A percentile compares a stretch with the other conserved stretches of the same genome.
Evolutionary conservation across 2,797 vertebrate species (phyloP).

Genomic region (Pelodytes ibericus): DNA sequence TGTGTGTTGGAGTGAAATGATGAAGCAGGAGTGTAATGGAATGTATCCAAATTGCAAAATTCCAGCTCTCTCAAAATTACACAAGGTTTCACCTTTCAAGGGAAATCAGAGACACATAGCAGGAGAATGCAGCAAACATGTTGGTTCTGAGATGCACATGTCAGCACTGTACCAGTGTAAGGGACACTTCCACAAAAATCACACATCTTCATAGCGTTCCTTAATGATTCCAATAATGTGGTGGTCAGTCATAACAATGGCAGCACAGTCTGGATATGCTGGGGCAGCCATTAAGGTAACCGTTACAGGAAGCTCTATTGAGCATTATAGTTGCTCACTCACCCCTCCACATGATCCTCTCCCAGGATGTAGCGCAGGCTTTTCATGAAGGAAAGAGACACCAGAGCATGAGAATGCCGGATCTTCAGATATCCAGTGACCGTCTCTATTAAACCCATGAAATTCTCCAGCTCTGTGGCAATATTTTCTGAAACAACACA

Average conservation of each 20-base stretch:
- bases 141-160: too few species aligned
- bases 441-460: conserved; percentile 95
- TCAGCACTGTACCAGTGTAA: too few species aligned
- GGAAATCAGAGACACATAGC: too few species aligned
- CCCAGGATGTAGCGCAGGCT: conserved; percentile 91
- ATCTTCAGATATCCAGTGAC: conserved; percentile 96
- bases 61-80: conserved; percentile 28
- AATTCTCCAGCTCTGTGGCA: conserved; percentile 94
- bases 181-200: too few species aligned
- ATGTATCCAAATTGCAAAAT: conserved; percentile 41
- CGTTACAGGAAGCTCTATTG: too few species aligned
- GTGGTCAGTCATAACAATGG: too few species aligned
- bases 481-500: conserved; percentile 84
- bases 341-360: conserved; percentile 91
- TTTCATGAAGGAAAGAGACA: conserved; percentile 95
- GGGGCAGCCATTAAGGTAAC: background rate
- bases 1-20: conserved; percentile 34
- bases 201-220: too few species aligned
- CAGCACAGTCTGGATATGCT: too few species aligned
- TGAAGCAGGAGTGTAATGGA: conserved; percentile 31
- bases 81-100: conserved; percentile 19
- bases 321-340: conserved; percentile 60
- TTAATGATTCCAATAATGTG: too few species aligned
- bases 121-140: too few species aligned
- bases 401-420: conserved; percentile 91